Percentiles rank a stretch among this genome's conserved stretches.
Conservation (phyloP, 2,797 vertebrate species). For the Pempheris klunzingeri region DNA sequence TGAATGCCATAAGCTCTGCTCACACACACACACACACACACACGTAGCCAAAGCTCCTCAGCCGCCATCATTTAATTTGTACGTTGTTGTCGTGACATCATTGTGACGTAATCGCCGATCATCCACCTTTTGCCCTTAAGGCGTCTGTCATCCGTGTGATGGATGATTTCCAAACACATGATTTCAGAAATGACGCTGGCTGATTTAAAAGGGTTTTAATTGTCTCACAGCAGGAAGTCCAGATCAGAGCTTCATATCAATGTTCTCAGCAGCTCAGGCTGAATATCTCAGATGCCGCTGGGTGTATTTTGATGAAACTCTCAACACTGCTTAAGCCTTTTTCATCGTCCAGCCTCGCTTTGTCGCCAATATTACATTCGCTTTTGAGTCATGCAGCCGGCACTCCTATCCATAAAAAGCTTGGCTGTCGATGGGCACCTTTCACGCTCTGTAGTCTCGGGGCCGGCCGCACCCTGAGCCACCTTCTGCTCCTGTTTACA, state of each 20-base stretch:
- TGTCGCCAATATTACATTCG: neutral
- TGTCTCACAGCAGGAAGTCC: neutral
- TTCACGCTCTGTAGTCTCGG: neutral
- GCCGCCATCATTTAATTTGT: conserved; percentile 29
- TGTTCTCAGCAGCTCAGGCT: neutral
- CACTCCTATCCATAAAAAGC: neutral
- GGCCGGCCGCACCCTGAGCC: conserved; percentile 1
- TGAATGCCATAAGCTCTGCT: neutral
- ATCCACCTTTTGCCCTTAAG: neutral
- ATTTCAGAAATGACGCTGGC: neutral
- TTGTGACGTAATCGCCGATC: neutral
- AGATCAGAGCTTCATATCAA: neutral
- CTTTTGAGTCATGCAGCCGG: conserved; percentile 7
- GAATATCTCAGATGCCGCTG: neutral
- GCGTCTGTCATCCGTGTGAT: no score
- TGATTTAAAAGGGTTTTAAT: neutral
- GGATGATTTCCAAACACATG: neutral
- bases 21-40: neutral
- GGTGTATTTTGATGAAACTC: neutral
- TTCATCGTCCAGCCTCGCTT: neutral
- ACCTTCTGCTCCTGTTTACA: conserved; percentile 32
- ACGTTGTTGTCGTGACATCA: conserved; percentile 15
- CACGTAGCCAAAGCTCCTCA: neutral
- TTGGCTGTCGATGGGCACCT: neutral
- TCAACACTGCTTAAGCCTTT: no score